phyloP scores from a whole-genome alignment of 1,140 invertebrate species.

The Heliconius nattereri region DNA sequence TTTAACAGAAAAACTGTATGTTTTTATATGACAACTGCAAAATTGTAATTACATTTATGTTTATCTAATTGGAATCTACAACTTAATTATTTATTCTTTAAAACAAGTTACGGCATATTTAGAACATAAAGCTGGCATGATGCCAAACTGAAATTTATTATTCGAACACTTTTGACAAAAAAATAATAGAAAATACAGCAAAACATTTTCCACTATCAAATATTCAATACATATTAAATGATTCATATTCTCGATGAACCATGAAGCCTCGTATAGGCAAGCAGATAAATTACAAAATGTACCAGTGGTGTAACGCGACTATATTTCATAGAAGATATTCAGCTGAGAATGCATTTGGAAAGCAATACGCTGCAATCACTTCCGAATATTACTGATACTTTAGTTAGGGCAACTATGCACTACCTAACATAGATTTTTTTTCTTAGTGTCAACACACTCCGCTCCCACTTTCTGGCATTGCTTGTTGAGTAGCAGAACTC shows the following conservation, averaged over 20 bases:
- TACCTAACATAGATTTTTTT: too few species aligned
- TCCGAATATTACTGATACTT: not conserved
- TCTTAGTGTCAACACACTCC: too few species aligned
- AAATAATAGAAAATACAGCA: not conserved
- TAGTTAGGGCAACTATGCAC: not conserved
- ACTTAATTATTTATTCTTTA: too few species aligned
- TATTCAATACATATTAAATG: constrained; percentile 68
- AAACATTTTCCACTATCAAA: constrained; percentile 28
- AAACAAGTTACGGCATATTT: too few species aligned
- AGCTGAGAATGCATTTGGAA: constrained; percentile 24
- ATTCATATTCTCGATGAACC: constrained; percentile 55
- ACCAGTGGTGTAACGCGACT: constrained; percentile 43
- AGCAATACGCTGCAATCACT: constrained; percentile 4
- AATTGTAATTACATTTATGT: too few species aligned
- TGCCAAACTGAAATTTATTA: not conserved
- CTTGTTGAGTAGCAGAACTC: too few species aligned
- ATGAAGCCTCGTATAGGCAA: constrained; percentile 44
- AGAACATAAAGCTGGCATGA: too few species aligned
- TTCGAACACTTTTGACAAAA: not conserved
- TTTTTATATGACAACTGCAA: too few species aligned
- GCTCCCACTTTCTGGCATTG: too few species aligned
- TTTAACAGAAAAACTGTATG: too few species aligned
- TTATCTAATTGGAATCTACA: too few species aligned
- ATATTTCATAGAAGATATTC: constrained; percentile 28
- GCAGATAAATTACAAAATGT: constrained; percentile 60